phyloP scores from a whole-genome alignment of 2,888 invertebrate species.

The Sinelater perroti region DNA sequence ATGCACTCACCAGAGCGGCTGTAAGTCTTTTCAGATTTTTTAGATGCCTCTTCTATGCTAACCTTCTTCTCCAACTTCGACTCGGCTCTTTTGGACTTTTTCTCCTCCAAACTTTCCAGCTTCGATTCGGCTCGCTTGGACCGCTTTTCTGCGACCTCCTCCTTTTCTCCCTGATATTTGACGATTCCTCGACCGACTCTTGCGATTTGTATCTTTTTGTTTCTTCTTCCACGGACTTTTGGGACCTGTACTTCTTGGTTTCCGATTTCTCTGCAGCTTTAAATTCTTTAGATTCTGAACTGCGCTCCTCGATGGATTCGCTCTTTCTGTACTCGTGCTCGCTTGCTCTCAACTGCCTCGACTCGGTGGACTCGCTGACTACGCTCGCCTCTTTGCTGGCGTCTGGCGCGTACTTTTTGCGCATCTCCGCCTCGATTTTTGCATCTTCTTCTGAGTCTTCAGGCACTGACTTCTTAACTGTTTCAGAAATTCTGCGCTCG shows the following conservation, averaged over 20 bases:
- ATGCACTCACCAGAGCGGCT: constrained; percentile 5
- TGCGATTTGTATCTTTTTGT: constrained; percentile 10
- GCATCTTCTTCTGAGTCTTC: constrained; percentile 37
- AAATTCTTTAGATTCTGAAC: constrained; percentile 1
- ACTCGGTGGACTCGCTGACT: constrained; percentile 8
- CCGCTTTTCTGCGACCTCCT: not conserved
- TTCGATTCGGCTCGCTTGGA: not conserved
- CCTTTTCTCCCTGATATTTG: constrained; percentile 8
- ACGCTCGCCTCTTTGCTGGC: constrained; percentile 36
- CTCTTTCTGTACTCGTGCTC: not conserved
- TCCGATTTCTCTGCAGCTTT: not conserved
- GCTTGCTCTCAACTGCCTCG: not conserved
- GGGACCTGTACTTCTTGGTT: not conserved
- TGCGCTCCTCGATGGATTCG: constrained; percentile 10
- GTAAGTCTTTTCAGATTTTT: constrained; percentile 4
- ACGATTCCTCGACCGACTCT: constrained; percentile 16
- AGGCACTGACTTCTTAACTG: constrained; percentile 22
- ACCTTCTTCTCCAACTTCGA: not conserved
- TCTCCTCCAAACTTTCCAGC: not conserved
- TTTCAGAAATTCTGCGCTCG: constrained; percentile 29
- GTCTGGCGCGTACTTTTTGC: constrained; percentile 41
- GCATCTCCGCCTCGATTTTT: constrained; percentile 44
- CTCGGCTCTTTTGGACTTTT: not conserved
- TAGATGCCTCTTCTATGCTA: not conserved
- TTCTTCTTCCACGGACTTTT: constrained; percentile 5